A percentile compares a stretch with the other conserved stretches of the same genome.
These are phyloP conservation scores for Onychorhynchus coronatus DNA, from an alignment of 2,113 vertebrate genomes.

Conservation along the genomic window DNA sequence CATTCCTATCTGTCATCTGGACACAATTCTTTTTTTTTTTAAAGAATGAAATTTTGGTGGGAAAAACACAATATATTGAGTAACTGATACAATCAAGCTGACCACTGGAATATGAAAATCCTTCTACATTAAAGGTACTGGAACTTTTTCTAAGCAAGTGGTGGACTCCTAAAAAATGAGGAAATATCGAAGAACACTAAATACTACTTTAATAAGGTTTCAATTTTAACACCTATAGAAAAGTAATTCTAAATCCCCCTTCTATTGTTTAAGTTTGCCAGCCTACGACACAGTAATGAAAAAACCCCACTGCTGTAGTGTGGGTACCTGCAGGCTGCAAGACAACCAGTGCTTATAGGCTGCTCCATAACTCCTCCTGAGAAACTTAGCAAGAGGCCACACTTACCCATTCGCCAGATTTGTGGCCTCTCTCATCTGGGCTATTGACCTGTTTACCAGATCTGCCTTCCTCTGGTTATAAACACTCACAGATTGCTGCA, in stretches of 20 bases:
- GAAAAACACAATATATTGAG: background rate
- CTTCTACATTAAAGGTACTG: background rate
- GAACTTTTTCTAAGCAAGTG: background rate
- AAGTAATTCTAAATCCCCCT: background rate
- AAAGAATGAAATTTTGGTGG: background rate
- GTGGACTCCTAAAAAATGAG: background rate
- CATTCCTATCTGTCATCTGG: background rate
- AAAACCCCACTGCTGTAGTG: background rate
- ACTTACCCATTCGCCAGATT: constrained; percentile 93
- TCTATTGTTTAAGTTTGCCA: background rate
- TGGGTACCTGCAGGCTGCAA: background rate
- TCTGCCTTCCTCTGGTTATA: constrained; percentile 92
- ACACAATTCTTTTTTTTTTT: background rate
- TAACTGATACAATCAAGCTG: background rate
- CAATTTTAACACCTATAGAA: background rate
- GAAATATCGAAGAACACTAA: background rate
- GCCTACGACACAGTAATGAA: background rate
- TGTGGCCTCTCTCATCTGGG: constrained; percentile 94
- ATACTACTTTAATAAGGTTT: background rate
- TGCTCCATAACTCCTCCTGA: background rate
- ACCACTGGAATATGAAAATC: background rate
- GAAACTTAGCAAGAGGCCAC: background rate
- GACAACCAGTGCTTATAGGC: background rate
- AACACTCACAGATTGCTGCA: constrained; percentile 88
- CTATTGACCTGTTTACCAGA: constrained; percentile 89